A percentile compares a stretch with the other conserved stretches of the same genome.
phyloP scores from a whole-genome alignment of 2,113 vertebrate genomes.

The Chauna torquata region DNA sequence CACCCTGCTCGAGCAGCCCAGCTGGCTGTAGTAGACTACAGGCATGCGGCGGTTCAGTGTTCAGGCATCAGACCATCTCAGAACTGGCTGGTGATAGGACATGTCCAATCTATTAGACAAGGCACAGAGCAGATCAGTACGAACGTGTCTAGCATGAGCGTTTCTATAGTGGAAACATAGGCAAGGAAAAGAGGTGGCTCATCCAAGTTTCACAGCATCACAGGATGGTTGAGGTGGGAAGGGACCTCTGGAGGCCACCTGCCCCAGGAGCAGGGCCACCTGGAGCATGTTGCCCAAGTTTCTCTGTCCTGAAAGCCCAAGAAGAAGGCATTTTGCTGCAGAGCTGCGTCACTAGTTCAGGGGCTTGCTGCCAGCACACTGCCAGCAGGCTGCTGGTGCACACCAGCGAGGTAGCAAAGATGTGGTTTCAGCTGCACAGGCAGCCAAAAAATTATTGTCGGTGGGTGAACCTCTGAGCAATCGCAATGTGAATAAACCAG shows the following conservation, averaged over 20 bases:
- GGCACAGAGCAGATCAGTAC: neutral
- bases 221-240: too few relatives aligned
- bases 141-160: neutral
- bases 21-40: neutral
- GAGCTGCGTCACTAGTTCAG: fast-evolving
- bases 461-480: neutral
- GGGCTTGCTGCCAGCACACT: neutral
- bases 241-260: too few relatives aligned
- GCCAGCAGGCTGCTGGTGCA: neutral
- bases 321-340: neutral
- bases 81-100: neutral
- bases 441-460: neutral
- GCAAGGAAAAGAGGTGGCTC: neutral
- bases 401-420: neutral
- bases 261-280: too few relatives aligned
- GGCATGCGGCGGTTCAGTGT: neutral
- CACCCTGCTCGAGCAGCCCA: neutral
- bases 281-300: neutral
- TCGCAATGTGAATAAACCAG: neutral
- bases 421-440: neutral
- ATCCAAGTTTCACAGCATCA: neutral
- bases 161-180: neutral
- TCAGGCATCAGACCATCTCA: too few relatives aligned
- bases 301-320: neutral
- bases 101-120: neutral